Evolutionary conservation across 2,888 invertebrate species (phyloP).

Genomic region (Tupiocoris notatus): DNA sequence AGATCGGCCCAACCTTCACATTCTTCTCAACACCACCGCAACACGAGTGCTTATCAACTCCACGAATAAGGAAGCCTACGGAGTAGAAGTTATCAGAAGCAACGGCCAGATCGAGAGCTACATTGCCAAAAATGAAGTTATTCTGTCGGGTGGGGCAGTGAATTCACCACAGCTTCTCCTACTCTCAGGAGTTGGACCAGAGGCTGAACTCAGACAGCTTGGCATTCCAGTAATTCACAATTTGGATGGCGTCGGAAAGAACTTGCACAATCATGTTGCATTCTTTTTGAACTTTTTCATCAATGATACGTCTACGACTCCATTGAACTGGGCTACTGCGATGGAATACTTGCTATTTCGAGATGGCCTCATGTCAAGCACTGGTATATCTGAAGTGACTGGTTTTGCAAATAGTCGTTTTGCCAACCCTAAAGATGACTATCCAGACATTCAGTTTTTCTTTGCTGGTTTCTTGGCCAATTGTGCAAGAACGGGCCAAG

Average conservation of each 20-base stretch:
- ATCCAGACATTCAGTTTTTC: slow-evolving; percentile 83
- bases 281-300: slow-evolving; percentile 75
- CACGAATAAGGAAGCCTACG: slow-evolving; percentile 66
- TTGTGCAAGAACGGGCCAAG: slow-evolving; percentile 82
- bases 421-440: slow-evolving; percentile 69
- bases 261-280: slow-evolving; percentile 84
- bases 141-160: slow-evolving; percentile 73
- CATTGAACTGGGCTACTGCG: slow-evolving; percentile 88
- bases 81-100: slow-evolving; percentile 55
- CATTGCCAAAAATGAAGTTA: slow-evolving; percentile 67
- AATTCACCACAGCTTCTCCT: slow-evolving; percentile 91
- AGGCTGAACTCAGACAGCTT: slow-evolving; percentile 63
- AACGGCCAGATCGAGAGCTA: slow-evolving; percentile 52
- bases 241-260: slow-evolving; percentile 78
- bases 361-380: slow-evolving; percentile 86
- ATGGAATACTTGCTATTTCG: slow-evolving; percentile 87
- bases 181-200: slow-evolving; percentile 84
- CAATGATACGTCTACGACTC: slow-evolving; percentile 79
- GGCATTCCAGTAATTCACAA: slow-evolving; percentile 68
- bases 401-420: slow-evolving; percentile 74
- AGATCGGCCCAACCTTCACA: slow-evolving; percentile 73
- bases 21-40: slow-evolving; percentile 79
- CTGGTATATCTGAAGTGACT: slow-evolving; percentile 82
- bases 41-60: slow-evolving; percentile 69
- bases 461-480: slow-evolving; percentile 84